Evolutionary conservation across 2,113 vertebrate genomes (phyloP).

Genomic region (Lasiurus cinereus): DNA sequence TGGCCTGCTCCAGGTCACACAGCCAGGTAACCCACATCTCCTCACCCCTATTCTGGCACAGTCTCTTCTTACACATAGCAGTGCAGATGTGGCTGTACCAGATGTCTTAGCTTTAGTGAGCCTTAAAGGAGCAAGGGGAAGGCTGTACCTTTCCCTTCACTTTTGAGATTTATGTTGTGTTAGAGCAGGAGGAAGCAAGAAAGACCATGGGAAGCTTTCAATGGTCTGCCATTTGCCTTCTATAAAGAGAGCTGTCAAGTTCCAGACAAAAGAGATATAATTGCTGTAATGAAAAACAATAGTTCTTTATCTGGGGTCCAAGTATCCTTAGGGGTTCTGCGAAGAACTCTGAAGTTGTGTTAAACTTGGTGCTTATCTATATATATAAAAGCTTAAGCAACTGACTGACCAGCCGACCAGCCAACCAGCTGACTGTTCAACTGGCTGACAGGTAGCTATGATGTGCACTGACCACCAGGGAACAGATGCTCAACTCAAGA

Average conservation of each 20-base stretch:
- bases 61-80: neutral
- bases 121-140: neutral
- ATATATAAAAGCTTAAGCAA: too few species aligned
- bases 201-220: neutral
- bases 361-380: neutral
- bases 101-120: neutral
- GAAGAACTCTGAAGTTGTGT: neutral
- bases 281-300: neutral
- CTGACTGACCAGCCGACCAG: too few species aligned
- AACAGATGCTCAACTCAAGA: too few species aligned
- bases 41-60: neutral
- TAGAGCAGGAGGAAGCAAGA: neutral
- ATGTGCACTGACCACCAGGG: too few species aligned
- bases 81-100: neutral
- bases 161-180: conserved; percentile 37
- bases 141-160: neutral
- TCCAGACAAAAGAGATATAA: neutral
- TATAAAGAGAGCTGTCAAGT: neutral
- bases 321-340: neutral
- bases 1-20: neutral
- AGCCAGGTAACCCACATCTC: neutral
- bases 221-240: neutral
- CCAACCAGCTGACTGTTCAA: too few species aligned
- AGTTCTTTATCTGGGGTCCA: neutral
- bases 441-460: too few species aligned